Evolutionary conservation across 2,797 vertebrate species (phyloP).

Genomic region (Todus mexicanus): DNA sequence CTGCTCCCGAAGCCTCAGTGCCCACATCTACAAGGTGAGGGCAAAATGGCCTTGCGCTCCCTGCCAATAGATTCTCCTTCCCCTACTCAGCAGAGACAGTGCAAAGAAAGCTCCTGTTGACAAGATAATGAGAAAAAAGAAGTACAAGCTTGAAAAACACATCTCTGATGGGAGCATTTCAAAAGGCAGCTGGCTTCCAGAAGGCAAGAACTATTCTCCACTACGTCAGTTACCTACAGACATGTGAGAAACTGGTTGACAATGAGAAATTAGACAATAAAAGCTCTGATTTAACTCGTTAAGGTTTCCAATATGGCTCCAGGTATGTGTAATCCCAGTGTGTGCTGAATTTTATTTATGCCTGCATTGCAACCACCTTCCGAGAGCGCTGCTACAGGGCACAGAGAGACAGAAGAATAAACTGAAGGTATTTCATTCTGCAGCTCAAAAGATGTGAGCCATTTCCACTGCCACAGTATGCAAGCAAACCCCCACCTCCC

Average conservation of each 20-base stretch:
- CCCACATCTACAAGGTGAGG: neutral
- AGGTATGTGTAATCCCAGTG: neutral
- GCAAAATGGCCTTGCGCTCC: neutral
- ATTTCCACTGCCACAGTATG: neutral
- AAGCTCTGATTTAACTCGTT: conserved; percentile 19
- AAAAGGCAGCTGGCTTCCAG: conserved; percentile 33
- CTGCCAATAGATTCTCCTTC: neutral
- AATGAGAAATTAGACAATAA: conserved; percentile 40
- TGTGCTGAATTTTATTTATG: neutral
- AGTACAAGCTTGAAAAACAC: neutral
- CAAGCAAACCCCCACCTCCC: neutral
- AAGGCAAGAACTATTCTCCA: neutral
- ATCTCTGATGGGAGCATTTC: conserved; percentile 1
- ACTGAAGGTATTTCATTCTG: neutral
- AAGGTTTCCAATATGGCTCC: neutral
- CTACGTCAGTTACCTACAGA: conserved; percentile 9
- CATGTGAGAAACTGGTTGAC: neutral
- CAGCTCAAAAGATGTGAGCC: neutral
- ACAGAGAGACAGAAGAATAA: neutral
- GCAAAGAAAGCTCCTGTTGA: neutral
- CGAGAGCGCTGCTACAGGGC: neutral
- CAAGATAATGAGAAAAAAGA: conserved; percentile 6
- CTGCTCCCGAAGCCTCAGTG: neutral
- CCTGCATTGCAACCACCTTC: neutral
- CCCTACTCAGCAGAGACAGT: neutral